Conservation (phyloP, 37 sponge, comb jelly and placozoan species). For the Beroe ovata region DNA sequence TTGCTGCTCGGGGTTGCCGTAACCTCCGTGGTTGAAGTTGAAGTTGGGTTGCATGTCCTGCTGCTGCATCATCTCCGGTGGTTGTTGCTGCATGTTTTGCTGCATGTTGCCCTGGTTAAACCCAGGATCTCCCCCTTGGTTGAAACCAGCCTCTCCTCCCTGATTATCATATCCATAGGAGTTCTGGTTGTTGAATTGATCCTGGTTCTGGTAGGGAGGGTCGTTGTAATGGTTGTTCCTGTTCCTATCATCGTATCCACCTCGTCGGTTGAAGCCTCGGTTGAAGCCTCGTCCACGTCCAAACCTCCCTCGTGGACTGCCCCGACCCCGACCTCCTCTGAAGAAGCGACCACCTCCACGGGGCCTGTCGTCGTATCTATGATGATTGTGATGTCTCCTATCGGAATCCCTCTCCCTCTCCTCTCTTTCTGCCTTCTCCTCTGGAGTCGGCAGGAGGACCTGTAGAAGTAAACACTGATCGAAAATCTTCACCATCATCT, state of each 20-base stretch:
- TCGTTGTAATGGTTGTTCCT: background rate
- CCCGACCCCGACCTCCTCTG: constrained; percentile 10
- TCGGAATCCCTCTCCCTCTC: background rate
- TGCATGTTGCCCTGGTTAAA: background rate
- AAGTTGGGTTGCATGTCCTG: constrained; percentile 5
- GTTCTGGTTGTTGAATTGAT: constrained; percentile 15
- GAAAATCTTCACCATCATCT: too few relatives aligned
- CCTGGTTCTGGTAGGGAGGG: background rate
- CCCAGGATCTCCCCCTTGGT: background rate
- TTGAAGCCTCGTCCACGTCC: background rate
- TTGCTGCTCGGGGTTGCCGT: background rate
- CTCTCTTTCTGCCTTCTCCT: background rate
- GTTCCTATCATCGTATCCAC: background rate
- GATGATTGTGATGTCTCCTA: constrained; percentile 15
- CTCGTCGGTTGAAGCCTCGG: constrained; percentile 6
- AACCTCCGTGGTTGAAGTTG: background rate
- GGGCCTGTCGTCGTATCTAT: background rate
- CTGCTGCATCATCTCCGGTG: background rate
- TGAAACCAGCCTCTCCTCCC: background rate
- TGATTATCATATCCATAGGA: too few relatives aligned
- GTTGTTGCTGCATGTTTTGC: background rate
- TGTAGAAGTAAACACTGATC: too few relatives aligned
- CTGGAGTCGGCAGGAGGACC: constrained; percentile 61
- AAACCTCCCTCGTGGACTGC: background rate
- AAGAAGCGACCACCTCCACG: constrained; percentile 18